These are phyloP conservation scores for Trichonephila inaurata DNA, from an alignment of 1,140 invertebrate genomes.

Conservation along the genomic window DNA sequence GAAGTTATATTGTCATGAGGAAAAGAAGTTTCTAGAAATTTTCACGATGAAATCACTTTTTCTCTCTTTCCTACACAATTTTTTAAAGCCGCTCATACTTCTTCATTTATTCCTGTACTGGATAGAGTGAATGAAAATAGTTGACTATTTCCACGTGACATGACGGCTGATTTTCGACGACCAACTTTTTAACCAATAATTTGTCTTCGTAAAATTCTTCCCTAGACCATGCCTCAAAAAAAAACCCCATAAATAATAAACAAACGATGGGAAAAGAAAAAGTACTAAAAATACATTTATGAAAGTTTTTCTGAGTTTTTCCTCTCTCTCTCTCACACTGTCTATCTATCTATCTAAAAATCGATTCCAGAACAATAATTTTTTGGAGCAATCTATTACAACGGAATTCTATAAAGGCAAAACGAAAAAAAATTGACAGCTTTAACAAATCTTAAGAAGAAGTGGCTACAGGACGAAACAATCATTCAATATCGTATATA, in stretches of 20 bases:
- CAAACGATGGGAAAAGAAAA: neutral
- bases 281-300: slow-evolving; percentile 55
- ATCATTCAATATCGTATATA: slow-evolving; percentile 24
- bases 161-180: slow-evolving; percentile 54
- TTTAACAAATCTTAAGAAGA: slow-evolving; percentile 4
- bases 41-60: neutral
- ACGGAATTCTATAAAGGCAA: slow-evolving; percentile 36
- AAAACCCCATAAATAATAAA: slow-evolving; percentile 63
- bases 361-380: slow-evolving; percentile 63
- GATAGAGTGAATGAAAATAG: slow-evolving; percentile 58
- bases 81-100: neutral
- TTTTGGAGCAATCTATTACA: slow-evolving; percentile 43
- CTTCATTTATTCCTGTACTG: slow-evolving; percentile 36
- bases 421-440: neutral
- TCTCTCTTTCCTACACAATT: neutral
- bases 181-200: slow-evolving; percentile 67
- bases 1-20: neutral
- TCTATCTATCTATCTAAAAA: neutral
- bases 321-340: too few species aligned
- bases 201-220: slow-evolving; percentile 69
- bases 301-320: slow-evolving; percentile 13
- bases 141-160: slow-evolving; percentile 62
- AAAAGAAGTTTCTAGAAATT: slow-evolving; percentile 5
- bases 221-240: neutral
- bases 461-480: slow-evolving; percentile 48